Base-by-base conservation (phyloP, 2,888 invertebrate genomes). In the Ophioninae sp. region DNA sequence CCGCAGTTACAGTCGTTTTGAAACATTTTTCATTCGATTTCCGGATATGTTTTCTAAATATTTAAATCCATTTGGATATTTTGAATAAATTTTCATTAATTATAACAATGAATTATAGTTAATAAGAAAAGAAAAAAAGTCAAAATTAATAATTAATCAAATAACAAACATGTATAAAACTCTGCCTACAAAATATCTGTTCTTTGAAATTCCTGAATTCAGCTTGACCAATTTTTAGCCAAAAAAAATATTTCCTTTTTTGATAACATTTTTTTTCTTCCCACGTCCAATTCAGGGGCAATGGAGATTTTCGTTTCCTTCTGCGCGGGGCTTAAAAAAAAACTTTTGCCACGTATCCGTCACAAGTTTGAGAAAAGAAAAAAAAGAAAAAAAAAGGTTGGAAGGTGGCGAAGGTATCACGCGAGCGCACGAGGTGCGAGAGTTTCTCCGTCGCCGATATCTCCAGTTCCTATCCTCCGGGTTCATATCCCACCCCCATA, bases 401-500 rank as follows among this genome's bases (percentile, higher is more conserved):
- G 17, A 75, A 78, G 78, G 75, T 81, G 67, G 78, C 69, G 58
- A 75, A 73, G n/a, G 81, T 64, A 22, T 20, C 64, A 59, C 56
- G 67, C 68, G 56, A 73, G 74, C 22, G 17, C 69, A 76, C 77
- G 77, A 81, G 75, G 75, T 72, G 71, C 69, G 73, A 78, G 72
- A 72, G 58, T 81, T 72, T 80, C 76, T 79, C 59, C 59, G 56
- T 41, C 74, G 63, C 61, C 51, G 81, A 78, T 84, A 83, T 86
- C 83, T 80, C 59, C 41, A 67, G 65, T 76, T 80, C 76, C 83
- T 77, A 76, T 82, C 79, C 84, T 83, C 76, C 58, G 71, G 85
- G 84, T 87, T 86, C 90, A 87, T 89, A 90, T 90, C 90, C 90
- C 84, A 90, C 87, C 91, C 30, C 91, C 87, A 87, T 91, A 91